phyloP scores from a whole-genome alignment of 2,888 invertebrate species.

The Cataglyphis cursor region DNA sequence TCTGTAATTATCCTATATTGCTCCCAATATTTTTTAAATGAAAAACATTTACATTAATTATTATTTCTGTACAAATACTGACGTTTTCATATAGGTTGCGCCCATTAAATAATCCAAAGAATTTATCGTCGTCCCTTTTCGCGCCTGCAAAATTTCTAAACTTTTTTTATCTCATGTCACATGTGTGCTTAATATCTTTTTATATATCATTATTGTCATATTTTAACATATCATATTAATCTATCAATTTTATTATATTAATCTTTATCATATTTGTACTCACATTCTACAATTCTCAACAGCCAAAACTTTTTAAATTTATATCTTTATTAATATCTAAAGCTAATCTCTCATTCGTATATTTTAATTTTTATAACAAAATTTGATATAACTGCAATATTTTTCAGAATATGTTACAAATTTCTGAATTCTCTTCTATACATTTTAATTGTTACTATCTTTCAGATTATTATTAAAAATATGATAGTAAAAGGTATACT shows the following conservation, averaged over 20 bases:
- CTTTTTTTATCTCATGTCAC: slow-evolving; percentile 2
- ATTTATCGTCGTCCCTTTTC: neutral
- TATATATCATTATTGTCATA: slow-evolving; percentile 14
- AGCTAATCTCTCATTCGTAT: neutral
- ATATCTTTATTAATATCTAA: slow-evolving; percentile 2
- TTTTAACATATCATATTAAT: too few relatives aligned
- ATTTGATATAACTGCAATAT: slow-evolving; percentile 31
- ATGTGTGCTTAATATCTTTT: slow-evolving; percentile 20
- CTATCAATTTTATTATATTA: too few relatives aligned
- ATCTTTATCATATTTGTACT: slow-evolving; percentile 28
- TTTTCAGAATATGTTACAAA: slow-evolving; percentile 36
- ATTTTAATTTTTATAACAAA: slow-evolving; percentile 40
- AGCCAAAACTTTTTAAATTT: slow-evolving; percentile 6
- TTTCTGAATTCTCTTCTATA: slow-evolving; percentile 20
- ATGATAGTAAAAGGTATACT: slow-evolving; percentile 38
- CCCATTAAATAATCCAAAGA: slow-evolving; percentile 15
- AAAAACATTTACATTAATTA: neutral
- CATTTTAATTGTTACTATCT: slow-evolving; percentile 23
- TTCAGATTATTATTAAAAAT: slow-evolving; percentile 46
- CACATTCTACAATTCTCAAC: slow-evolving; percentile 19
- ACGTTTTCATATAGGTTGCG: slow-evolving; percentile 23
- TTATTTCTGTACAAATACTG: neutral
- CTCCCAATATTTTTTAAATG: slow-evolving; percentile 6
- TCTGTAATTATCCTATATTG: neutral
- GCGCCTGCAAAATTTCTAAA: slow-evolving; percentile 7